Percentiles rank a stretch among this genome's conserved stretches.
Conservation (phyloP, 2,888 invertebrate species). For the Epirrita christyi region DNA sequence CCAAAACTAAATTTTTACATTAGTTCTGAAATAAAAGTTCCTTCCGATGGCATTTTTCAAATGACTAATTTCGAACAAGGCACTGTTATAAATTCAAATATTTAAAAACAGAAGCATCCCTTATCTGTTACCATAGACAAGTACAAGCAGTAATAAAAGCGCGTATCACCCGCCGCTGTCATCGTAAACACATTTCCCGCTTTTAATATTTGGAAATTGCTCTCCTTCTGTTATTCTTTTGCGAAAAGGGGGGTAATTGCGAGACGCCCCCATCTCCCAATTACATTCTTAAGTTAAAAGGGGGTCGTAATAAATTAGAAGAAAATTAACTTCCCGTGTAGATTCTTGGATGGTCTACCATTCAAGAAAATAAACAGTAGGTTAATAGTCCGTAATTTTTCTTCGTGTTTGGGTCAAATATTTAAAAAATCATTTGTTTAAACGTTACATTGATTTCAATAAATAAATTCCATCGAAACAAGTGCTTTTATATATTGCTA, state of each 20-base stretch:
- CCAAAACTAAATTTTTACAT: too few relatives aligned
- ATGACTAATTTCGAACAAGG: too few relatives aligned
- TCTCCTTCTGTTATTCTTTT: conserved; percentile 30
- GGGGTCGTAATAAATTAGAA: conserved; percentile 25
- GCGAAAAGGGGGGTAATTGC: conserved; percentile 21
- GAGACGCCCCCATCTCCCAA: conserved; percentile 16
- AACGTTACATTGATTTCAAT: too few relatives aligned
- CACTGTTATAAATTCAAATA: background rate
- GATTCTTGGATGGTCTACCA: background rate
- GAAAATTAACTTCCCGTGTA: conserved; percentile 25
- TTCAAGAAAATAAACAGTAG: too few relatives aligned
- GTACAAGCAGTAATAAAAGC: conserved; percentile 42
- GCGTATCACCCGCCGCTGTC: conserved; percentile 60
- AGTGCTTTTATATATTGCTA: background rate
- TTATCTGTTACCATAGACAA: conserved; percentile 20
- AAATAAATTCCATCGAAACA: too few relatives aligned
- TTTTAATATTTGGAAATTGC: conserved; percentile 71
- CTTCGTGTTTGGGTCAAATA: too few relatives aligned
- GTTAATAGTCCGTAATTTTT: too few relatives aligned
- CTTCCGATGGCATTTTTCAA: too few relatives aligned
- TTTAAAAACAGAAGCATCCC: conserved; percentile 14
- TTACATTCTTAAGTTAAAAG: conserved; percentile 21
- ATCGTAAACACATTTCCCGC: conserved; percentile 71
- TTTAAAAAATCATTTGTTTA: too few relatives aligned
- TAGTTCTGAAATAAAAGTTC: too few relatives aligned